Base-by-base conservation (phyloP, 2,113 vertebrate genomes). In the Larimichthys crocea region DNA sequence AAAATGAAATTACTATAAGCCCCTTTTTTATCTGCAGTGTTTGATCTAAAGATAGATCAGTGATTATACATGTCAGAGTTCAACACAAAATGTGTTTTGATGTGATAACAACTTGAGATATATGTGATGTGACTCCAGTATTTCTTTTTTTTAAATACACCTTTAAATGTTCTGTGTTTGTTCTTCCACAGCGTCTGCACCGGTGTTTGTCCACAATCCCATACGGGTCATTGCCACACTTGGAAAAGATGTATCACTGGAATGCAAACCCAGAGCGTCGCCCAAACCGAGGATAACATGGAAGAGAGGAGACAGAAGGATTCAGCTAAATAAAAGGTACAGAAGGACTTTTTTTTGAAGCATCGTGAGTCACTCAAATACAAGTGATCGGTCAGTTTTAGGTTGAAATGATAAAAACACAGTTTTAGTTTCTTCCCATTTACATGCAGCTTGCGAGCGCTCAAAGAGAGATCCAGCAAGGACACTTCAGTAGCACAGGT, bases 281-380 rank as follows among this genome's bases (percentile, higher is more conserved):
- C 98, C 98, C 53, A 99, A 97, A 85, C 96, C 98, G n/a, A 79
- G 93, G 29, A 95, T 98, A 80, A 95, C 94, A 3, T 99, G 98
- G 98, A 98, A 88, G 90, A 98, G 97, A 93, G 97, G 94, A 81
- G 97, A 98, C 87, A 94, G 94, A 76, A 86, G 91, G 0, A 61
- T 99, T 44, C 95, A 95, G 89, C 95, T 94, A 22, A 99, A 61
- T 88, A 97, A 95, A 94, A 97, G 97, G 98, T 99, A 83, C 42
- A 26, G 42, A 15, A 24, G 1, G 9, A 46, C 10, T 24, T 65
- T 9, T 8, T n/a, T 8, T 26, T 26, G 4, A 22, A 55, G 22
- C 55, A 24, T 56, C 24, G 16, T 12, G 31, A 24, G 29, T 62
- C 31, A 19, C 59, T 46, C 1, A 17, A 29, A 3, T 4, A 72